Conservation (phyloP, 2,113 vertebrate species). For the Panthera leo region DNA sequence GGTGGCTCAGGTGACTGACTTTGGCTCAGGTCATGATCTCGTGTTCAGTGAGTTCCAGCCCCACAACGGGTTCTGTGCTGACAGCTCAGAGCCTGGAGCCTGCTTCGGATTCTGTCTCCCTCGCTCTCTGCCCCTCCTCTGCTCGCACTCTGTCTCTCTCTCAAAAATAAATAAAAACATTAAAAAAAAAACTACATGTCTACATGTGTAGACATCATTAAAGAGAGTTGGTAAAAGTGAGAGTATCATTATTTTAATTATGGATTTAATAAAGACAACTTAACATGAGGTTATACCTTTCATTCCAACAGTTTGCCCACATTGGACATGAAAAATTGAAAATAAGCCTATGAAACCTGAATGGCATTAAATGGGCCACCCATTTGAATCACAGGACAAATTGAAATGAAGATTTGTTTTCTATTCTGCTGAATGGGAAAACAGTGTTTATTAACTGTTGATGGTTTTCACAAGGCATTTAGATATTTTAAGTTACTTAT, state of each 20-base stretch:
- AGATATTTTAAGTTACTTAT: slow-evolving; percentile 18
- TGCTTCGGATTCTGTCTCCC: no score
- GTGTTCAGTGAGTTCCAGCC: no score
- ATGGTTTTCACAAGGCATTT: slow-evolving; percentile 12
- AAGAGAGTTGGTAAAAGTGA: slow-evolving; percentile 11
- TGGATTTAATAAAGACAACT: background rate
- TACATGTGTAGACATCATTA: background rate
- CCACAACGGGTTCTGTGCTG: no score
- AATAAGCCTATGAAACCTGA: background rate
- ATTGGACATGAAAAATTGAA: slow-evolving; percentile 26
- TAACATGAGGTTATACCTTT: slow-evolving; percentile 17
- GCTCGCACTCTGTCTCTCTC: no score
- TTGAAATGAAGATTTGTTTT: background rate
- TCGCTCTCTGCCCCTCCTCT: no score
- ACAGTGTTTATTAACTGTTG: background rate
- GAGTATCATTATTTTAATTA: slow-evolving; percentile 50
- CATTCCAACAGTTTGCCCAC: background rate
- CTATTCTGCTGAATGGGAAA: background rate
- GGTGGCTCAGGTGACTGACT: no score
- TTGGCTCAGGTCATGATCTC: no score
- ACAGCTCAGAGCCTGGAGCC: no score
- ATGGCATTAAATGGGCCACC: background rate
- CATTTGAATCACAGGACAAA: background rate
- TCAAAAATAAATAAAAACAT: no score
- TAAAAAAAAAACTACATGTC: background rate